A percentile compares a stretch with the other conserved stretches of the same genome.
Conservation (phyloP, 2,113 vertebrate species). For the Megalops atlanticus region DNA sequence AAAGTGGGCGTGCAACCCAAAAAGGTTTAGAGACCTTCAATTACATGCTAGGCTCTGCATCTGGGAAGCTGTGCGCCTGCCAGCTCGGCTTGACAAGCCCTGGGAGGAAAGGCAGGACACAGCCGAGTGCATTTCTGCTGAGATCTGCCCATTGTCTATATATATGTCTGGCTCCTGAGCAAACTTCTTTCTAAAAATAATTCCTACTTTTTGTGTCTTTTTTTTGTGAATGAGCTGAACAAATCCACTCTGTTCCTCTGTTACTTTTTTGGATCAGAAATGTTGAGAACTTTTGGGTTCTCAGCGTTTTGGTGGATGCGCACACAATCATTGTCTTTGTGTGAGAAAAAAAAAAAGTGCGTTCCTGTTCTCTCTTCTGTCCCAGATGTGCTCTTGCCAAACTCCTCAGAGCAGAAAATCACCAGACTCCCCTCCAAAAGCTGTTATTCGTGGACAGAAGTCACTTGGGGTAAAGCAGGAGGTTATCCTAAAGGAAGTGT, state of each 20-base stretch:
- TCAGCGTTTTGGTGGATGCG: not conserved
- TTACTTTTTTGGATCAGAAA: not conserved
- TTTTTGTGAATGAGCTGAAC: not conserved
- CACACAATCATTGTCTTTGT: not conserved
- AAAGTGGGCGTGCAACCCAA: not conserved
- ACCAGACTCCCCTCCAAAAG: too few relatives aligned
- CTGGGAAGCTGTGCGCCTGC: not conserved
- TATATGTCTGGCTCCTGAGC: not conserved
- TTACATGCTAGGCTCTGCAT: not conserved
- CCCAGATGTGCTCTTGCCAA: not conserved
- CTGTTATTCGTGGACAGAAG: too few relatives aligned
- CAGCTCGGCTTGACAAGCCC: not conserved
- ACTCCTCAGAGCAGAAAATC: not conserved
- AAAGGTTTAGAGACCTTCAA: not conserved
- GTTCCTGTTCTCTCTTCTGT: not conserved
- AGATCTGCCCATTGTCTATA: not conserved
- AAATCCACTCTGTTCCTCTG: not conserved
- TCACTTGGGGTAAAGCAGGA: not conserved
- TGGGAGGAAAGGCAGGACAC: not conserved
- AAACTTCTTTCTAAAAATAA: not conserved
- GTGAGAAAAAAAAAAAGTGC: not conserved
- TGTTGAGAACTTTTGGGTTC: not conserved
- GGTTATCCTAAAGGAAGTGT: too few relatives aligned
- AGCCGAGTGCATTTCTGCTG: not conserved
- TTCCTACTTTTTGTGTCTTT: not conserved